Conservation (phyloP, 2,113 vertebrate species). For the Siphamia tubifer region DNA sequence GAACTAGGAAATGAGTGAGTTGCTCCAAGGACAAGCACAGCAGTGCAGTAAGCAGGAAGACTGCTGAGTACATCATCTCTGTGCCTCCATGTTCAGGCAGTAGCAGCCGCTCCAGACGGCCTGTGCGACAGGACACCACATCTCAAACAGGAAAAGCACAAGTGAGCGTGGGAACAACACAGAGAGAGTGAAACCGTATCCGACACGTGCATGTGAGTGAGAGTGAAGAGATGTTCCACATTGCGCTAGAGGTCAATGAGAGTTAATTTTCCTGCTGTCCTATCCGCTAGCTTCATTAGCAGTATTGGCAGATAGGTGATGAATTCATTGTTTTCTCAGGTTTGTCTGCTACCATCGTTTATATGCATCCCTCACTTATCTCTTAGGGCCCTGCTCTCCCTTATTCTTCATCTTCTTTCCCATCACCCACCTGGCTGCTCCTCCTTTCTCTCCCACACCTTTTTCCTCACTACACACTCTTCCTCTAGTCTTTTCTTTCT, state of each 20-base stretch:
- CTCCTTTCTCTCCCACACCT: background rate
- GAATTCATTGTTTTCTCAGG: slow-evolving; percentile 73
- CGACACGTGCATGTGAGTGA: background rate
- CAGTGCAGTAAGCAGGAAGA: slow-evolving; percentile 15
- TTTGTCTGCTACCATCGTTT: slow-evolving; percentile 69
- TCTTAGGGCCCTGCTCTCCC: slow-evolving; percentile 22
- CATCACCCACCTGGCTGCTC: background rate
- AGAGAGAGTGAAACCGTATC: background rate
- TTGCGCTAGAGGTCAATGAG: slow-evolving; percentile 51
- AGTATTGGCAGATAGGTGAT: slow-evolving; percentile 75
- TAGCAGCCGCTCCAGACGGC: background rate
- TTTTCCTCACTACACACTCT: background rate
- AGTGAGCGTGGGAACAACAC: background rate
- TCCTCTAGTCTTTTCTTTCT: background rate
- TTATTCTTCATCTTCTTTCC: slow-evolving; percentile 27
- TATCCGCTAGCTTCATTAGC: slow-evolving; percentile 78
- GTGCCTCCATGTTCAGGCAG: background rate
- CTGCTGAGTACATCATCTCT: slow-evolving; percentile 36
- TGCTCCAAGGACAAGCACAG: slow-evolving; percentile 49
- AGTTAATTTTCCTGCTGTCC: slow-evolving; percentile 74
- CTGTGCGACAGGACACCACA: background rate
- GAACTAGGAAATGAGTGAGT: slow-evolving; percentile 62
- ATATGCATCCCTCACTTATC: slow-evolving; percentile 48
- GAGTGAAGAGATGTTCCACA: background rate
- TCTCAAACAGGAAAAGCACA: background rate